Base-by-base conservation (phyloP, 2,113 vertebrate species). In the Zosterops borbonicus region DNA sequence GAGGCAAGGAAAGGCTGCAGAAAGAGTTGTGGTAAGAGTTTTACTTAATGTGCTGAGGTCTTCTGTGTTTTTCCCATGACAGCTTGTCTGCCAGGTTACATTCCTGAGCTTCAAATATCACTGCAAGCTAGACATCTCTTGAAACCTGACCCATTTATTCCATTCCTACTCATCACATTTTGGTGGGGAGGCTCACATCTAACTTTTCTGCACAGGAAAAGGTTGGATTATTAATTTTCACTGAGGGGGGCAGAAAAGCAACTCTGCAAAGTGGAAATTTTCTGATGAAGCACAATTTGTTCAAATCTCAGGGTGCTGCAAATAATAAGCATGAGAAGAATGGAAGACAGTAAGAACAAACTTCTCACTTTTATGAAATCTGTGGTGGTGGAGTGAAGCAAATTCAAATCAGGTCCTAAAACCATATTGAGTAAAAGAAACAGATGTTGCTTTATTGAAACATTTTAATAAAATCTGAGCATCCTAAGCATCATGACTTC, bases 71-170 rank as follows among this genome's bases (percentile, higher is more conserved):
- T n/a, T 94, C 80, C 56, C 64, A 39, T 87, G 92, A 74, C 89
- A 96, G 83, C 73, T 92, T 92, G 73, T 70, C 83, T 93, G 87
- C 39, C 78, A 56, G 69, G 76, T 95, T 93, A 78, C 58, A 69
- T 95, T 94, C 87, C 93, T 91, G 46, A 89, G 91, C 69, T 89
- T 94, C 91, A 87, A 28, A 52, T 87, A 92, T 58, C 89, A 87
- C 73, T 86, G 14, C 55, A 89, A 87, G 80, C 68, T 77, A 94
- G 89, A 86, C 37, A 74, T 47, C 44, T 93, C 91, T 89, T 89
- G 91, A 84, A 95, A 89, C 59, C 52, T 95, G 69, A 92, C 69
- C 77, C 62, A 71, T 83, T 89, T 96, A 70, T 92, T 93, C 83
- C 19, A n/a, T 89, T 92, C 64, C 76, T 94, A 80, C 80, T 90